Evolutionary conservation across 2,797 vertebrate species (phyloP).

Genomic region (Geotrypetes seraphini): DNA sequence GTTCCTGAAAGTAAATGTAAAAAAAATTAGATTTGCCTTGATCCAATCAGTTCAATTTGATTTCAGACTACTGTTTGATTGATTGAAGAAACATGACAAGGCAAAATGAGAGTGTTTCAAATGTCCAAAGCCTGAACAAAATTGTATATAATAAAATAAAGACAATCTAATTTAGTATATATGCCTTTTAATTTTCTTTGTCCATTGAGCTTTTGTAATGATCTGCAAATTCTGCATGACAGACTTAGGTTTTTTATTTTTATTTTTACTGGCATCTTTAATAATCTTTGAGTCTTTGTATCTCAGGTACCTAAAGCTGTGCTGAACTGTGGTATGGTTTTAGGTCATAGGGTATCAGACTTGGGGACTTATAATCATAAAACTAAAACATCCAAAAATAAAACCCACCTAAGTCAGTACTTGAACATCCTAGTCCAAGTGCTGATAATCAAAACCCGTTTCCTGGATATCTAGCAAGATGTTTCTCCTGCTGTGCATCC

Average conservation of each 20-base stretch:
- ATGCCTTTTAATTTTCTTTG: constrained; percentile 15
- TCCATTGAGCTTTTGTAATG: too few relatives aligned
- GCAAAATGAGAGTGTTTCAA: constrained; percentile 27
- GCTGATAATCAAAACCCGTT: too few relatives aligned
- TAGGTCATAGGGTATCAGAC: too few relatives aligned
- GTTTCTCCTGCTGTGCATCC: too few relatives aligned
- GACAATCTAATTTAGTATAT: constrained; percentile 8
- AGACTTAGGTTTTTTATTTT: background rate
- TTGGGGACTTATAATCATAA: too few relatives aligned
- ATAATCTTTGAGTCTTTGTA: background rate
- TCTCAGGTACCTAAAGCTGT: too few relatives aligned
- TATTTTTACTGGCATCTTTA: background rate
- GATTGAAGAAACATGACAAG: constrained; percentile 34
- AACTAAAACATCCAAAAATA: too few relatives aligned
- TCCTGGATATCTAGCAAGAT: too few relatives aligned
- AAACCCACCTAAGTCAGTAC: too few relatives aligned
- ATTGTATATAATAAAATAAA: constrained; percentile 10
- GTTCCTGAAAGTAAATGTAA: constrained; percentile 49
- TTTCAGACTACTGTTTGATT: constrained; percentile 23
- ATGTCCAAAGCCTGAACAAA: background rate
- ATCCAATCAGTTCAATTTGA: constrained; percentile 49
- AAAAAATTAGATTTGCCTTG: constrained; percentile 53
- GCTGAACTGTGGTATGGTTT: too few relatives aligned
- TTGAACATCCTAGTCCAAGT: too few relatives aligned
- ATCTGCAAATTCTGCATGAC: too few relatives aligned